phyloP scores from a whole-genome alignment of 2,113 vertebrate genomes.

The Bucco capensis region DNA sequence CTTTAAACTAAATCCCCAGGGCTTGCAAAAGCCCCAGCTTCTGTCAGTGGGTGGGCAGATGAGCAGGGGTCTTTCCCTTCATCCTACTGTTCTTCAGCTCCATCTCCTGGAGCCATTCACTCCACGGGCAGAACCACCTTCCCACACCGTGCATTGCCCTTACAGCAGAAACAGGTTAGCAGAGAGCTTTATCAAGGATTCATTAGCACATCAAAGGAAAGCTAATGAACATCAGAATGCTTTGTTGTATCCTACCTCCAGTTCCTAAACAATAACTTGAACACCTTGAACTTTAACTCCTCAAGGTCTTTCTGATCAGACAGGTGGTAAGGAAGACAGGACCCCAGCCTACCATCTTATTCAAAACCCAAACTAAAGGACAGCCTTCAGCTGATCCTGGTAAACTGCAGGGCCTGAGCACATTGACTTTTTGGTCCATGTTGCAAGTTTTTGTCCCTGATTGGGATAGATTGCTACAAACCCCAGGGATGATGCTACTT shows the following conservation, averaged over 20 bases:
- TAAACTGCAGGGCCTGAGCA: neutral
- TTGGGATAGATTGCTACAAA: neutral
- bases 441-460: neutral
- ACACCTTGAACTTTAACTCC: neutral
- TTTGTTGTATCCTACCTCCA: neutral
- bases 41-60: neutral
- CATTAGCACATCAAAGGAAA: neutral
- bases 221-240: neutral
- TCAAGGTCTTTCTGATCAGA: neutral
- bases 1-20: neutral
- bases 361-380: neutral
- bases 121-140: neutral
- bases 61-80: neutral
- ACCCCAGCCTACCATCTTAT: too few species aligned
- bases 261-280: neutral
- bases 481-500: neutral
- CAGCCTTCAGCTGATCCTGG: neutral
- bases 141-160: neutral
- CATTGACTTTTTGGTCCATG: neutral
- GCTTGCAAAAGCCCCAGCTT: neutral
- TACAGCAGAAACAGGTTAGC: neutral
- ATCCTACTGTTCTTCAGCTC: conserved; percentile 15
- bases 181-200: neutral
- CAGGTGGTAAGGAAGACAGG: neutral
- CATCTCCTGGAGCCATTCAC: neutral